Conservation (phyloP, 2,113 vertebrate species). For the Pelodiscus sinensis region DNA sequence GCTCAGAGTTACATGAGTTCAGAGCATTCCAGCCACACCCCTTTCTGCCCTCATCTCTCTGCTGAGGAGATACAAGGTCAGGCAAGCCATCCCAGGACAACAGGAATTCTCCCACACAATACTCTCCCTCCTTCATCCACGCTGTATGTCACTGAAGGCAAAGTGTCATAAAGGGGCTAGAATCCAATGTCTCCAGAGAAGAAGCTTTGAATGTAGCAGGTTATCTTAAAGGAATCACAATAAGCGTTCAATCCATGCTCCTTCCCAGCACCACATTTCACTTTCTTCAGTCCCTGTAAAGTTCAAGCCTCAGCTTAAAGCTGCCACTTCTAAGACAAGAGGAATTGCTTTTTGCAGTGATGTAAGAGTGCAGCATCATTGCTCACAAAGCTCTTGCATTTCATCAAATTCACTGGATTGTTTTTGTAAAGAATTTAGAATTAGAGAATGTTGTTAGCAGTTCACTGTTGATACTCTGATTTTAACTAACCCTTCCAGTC, state of each 20-base stretch:
- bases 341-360: neutral
- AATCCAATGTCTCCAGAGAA: neutral
- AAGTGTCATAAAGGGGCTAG: neutral
- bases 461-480: neutral
- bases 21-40: neutral
- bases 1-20: accelerated
- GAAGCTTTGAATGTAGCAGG: neutral
- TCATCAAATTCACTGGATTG: neutral
- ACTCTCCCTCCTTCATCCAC: neutral
- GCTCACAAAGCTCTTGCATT: neutral
- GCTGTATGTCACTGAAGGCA: neutral
- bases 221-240: neutral
- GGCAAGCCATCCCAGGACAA: neutral
- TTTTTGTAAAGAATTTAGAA: neutral
- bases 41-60: neutral
- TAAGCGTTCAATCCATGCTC: neutral
- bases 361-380: neutral
- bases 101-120: neutral
- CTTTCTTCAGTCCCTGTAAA: neutral
- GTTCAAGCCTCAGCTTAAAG: neutral
- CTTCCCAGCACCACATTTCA: neutral
- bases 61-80: neutral
- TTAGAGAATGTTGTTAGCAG: neutral
- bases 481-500: neutral
- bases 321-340: neutral